Conservation (phyloP, 2,797 vertebrate species). For the Sebastes trivittatus region DNA sequence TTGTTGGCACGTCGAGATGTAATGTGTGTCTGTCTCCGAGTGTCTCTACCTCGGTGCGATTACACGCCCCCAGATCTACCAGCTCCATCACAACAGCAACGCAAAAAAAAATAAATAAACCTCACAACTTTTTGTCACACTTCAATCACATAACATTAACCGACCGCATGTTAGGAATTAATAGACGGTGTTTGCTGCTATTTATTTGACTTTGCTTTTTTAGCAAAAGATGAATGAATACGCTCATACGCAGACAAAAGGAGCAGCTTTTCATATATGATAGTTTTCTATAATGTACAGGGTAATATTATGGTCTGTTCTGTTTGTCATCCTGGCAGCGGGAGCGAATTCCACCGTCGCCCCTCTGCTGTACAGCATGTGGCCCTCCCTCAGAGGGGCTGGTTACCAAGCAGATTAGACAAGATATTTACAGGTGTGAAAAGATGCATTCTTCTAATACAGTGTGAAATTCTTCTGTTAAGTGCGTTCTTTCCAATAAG, state of each 20-base stretch:
- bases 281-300: constrained; percentile 6
- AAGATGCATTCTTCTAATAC: constrained; percentile 88
- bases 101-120: constrained; percentile 64
- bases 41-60: constrained; percentile 79
- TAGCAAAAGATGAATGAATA: constrained; percentile 60
- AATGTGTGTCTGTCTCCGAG: constrained; percentile 72
- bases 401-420: constrained; percentile 82
- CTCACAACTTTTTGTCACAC: constrained; percentile 83
- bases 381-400: constrained; percentile 76
- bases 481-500: constrained; percentile 82
- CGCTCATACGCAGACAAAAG: constrained; percentile 14
- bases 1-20: constrained; percentile 76
- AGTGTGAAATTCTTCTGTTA: constrained; percentile 87
- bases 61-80: constrained; percentile 78
- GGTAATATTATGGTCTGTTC: constrained; percentile 36
- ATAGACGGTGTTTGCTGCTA: constrained; percentile 68
- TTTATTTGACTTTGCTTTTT: constrained; percentile 57
- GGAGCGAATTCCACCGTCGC: constrained; percentile 61
- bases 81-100: constrained; percentile 75
- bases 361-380: constrained; percentile 75
- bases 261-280: not conserved
- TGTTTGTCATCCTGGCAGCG: constrained; percentile 58
- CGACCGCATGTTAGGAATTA: constrained; percentile 76
- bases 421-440: constrained; percentile 89
- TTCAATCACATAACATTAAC: constrained; percentile 80